Evolutionary conservation across 2,113 vertebrate species (phyloP).

Genomic region (Saccopteryx bilineata): DNA sequence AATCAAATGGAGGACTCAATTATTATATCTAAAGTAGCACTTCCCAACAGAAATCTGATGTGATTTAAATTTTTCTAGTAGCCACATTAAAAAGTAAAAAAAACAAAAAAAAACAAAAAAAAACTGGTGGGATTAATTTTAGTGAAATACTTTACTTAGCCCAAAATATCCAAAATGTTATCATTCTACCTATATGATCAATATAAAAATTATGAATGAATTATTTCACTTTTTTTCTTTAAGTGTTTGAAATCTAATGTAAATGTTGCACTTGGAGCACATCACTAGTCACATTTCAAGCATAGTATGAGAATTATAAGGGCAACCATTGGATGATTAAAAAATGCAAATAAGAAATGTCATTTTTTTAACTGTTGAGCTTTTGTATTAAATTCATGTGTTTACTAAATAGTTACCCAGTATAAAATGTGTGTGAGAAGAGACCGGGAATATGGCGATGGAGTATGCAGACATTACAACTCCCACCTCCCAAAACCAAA

Average conservation of each 20-base stretch:
- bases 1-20: neutral
- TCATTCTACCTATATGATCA: neutral
- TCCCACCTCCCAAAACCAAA: no score
- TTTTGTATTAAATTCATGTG: neutral
- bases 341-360: neutral
- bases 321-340: neutral
- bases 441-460: neutral
- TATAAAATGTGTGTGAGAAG: neutral
- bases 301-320: neutral
- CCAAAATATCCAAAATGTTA: neutral
- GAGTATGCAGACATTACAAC: no score
- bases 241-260: neutral
- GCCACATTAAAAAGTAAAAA: neutral
- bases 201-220: slow-evolving; percentile 4
- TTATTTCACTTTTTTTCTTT: neutral
- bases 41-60: neutral
- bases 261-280: neutral
- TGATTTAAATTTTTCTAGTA: neutral
- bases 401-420: neutral
- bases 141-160: neutral
- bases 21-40: neutral
- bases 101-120: neutral
- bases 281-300: neutral
- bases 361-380: neutral
- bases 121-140: neutral